phyloP scores from a whole-genome alignment of 2,888 invertebrate species.

The Leucania comma region DNA sequence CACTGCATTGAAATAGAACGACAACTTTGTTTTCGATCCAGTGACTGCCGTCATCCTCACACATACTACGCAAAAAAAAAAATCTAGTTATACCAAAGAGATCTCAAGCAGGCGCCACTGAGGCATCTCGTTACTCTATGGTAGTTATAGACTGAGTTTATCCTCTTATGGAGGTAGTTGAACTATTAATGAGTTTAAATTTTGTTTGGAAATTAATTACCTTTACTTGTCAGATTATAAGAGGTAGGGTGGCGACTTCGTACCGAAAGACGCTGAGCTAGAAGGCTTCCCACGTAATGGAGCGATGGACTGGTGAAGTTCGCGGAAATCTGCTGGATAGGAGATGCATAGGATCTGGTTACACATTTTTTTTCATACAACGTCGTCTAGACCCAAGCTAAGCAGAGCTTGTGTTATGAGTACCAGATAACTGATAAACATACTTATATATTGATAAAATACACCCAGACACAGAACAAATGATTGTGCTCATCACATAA shows the following conservation, averaged over 20 bases:
- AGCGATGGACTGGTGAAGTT: neutral
- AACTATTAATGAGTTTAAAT: conserved; percentile 50
- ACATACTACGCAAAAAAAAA: too few relatives aligned
- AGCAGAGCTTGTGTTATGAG: too few relatives aligned
- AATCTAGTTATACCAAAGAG: too few relatives aligned
- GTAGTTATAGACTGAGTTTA: conserved; percentile 16
- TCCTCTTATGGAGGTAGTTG: conserved; percentile 5
- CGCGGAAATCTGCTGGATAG: neutral
- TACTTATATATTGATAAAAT: too few relatives aligned
- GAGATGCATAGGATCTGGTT: neutral
- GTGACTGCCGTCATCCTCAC: too few relatives aligned
- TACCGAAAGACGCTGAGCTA: neutral
- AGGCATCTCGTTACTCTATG: neutral
- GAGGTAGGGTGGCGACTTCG: neutral
- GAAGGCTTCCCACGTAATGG: neutral
- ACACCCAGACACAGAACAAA: too few relatives aligned
- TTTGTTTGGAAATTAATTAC: conserved; percentile 29
- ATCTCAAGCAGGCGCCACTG: neutral
- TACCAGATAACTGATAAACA: too few relatives aligned
- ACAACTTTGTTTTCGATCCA: too few relatives aligned
- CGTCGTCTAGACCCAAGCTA: too few relatives aligned
- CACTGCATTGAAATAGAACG: too few relatives aligned
- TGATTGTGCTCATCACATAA: too few relatives aligned
- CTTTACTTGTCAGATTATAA: neutral
- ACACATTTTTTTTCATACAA: too few relatives aligned